These are phyloP conservation scores for Megalurothrips usitatus DNA, from an alignment of 2,888 invertebrate genomes.

Conservation along the genomic window DNA sequence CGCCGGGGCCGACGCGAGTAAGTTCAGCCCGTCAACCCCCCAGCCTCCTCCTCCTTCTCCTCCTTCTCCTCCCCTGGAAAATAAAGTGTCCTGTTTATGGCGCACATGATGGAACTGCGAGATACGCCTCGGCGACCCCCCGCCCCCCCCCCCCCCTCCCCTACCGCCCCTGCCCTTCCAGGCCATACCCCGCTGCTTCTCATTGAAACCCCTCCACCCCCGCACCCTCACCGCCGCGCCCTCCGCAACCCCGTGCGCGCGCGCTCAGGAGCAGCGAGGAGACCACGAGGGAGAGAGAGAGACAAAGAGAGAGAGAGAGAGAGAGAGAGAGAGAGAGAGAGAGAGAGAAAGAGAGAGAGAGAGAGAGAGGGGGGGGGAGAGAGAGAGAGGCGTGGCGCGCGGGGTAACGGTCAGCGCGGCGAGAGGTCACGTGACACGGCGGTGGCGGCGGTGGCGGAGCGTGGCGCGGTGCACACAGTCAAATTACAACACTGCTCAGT, in stretches of 20 bases:
- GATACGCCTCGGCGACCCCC: background rate
- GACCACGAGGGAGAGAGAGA: background rate
- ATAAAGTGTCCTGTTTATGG: conserved; percentile 25
- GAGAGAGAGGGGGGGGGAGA: too few species aligned
- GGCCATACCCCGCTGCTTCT: background rate
- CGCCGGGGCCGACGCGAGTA: background rate
- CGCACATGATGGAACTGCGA: background rate
- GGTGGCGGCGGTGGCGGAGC: background rate
- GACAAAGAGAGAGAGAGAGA: too few species aligned
- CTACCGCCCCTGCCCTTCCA: background rate
- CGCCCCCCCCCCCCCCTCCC: background rate
- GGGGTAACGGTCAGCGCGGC: background rate
- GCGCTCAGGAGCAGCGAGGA: background rate
- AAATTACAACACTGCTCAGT: background rate
- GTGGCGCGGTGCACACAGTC: background rate
- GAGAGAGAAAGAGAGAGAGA: too few species aligned
- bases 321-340: too few species aligned
- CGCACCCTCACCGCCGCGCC: too few species aligned
- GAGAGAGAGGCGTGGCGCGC: too few species aligned
- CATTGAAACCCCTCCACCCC: too few species aligned
- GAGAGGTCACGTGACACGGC: background rate
- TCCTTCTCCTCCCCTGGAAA: background rate
- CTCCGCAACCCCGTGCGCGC: too few species aligned
- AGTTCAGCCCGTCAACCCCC: background rate
- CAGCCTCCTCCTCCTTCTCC: background rate